These are phyloP conservation scores for Agrypnia vestita DNA, from an alignment of 1,140 invertebrate species.

Conservation along the genomic window DNA sequence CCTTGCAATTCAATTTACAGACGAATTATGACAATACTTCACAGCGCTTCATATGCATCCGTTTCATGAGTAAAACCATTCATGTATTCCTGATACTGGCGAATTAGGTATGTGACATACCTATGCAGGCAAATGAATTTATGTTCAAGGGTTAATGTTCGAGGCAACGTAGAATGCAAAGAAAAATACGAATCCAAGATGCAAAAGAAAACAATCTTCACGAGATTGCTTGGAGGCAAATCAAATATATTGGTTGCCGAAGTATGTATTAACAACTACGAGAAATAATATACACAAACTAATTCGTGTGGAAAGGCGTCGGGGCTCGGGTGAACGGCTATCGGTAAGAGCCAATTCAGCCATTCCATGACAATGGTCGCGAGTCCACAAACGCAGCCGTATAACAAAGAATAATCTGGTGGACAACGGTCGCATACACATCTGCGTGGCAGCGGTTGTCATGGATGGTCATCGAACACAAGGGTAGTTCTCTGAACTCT, in stretches of 20 bases:
- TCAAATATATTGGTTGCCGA: conserved; percentile 14
- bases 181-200: conserved; percentile 23
- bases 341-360: conserved; percentile 9
- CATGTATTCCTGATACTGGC: no score
- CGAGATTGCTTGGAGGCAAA: conserved; percentile 8
- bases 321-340: neutral
- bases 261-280: conserved; percentile 1
- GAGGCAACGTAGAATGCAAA: conserved; percentile 1
- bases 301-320: conserved; percentile 20
- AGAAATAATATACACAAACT: conserved; percentile 17
- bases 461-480: neutral
- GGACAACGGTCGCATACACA: neutral
- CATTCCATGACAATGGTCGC: conserved; percentile 30
- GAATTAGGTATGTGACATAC: neutral
- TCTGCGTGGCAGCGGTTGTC: neutral
- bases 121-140: conserved; percentile 16
- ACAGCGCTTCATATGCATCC: no score
- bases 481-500: conserved; percentile 13
- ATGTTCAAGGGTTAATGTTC: conserved; percentile 13
- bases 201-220: neutral
- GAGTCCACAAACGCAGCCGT: conserved; percentile 30
- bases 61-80: no score
- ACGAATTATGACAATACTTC: no score
- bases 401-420: neutral
- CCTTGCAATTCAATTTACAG: no score